phyloP scores from a whole-genome alignment of 1,140 invertebrate genomes.

The Propsilocerus akamusi region DNA sequence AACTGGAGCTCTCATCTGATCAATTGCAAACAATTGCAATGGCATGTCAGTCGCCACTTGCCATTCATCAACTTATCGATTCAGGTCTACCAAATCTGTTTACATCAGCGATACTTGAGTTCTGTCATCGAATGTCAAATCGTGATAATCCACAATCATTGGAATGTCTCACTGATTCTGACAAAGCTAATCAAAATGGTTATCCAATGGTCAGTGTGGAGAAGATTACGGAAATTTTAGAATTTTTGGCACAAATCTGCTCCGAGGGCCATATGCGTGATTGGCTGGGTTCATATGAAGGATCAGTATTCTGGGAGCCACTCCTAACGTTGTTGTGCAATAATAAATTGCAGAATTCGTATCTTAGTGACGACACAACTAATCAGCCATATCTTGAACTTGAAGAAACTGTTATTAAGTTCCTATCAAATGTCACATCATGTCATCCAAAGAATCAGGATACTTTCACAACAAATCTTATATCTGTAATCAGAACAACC shows the following conservation, averaged over 20 bases:
- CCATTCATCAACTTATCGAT: slow-evolving; percentile 52
- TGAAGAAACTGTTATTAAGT: slow-evolving; percentile 53
- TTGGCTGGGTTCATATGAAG: slow-evolving; percentile 64
- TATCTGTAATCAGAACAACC: slow-evolving; percentile 19
- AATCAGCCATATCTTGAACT: slow-evolving; percentile 37
- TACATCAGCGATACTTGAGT: slow-evolving; percentile 34
- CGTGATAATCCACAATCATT: background rate
- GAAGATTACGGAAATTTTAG: slow-evolving; percentile 40
- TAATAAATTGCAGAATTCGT: slow-evolving; percentile 18
- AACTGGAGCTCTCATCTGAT: slow-evolving; percentile 33
- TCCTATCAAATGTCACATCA: slow-evolving; percentile 59
- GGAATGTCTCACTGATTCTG: slow-evolving; percentile 25
- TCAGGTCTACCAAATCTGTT: slow-evolving; percentile 54
- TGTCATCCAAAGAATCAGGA: slow-evolving; percentile 73
- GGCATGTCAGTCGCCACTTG: slow-evolving; percentile 53
- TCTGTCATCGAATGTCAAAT: slow-evolving; percentile 22
- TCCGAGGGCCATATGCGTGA: slow-evolving; percentile 62
- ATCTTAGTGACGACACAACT: slow-evolving; percentile 29
- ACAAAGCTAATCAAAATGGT: slow-evolving; percentile 27
- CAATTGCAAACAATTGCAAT: slow-evolving; percentile 55
- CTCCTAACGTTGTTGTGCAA: slow-evolving; percentile 54
- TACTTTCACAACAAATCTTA: slow-evolving; percentile 54
- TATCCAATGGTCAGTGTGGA: slow-evolving; percentile 14
- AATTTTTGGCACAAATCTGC: slow-evolving; percentile 64
- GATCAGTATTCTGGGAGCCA: slow-evolving; percentile 65